phyloP scores from a whole-genome alignment of 2,113 vertebrate genomes.

The Aepyceros melampus region DNA sequence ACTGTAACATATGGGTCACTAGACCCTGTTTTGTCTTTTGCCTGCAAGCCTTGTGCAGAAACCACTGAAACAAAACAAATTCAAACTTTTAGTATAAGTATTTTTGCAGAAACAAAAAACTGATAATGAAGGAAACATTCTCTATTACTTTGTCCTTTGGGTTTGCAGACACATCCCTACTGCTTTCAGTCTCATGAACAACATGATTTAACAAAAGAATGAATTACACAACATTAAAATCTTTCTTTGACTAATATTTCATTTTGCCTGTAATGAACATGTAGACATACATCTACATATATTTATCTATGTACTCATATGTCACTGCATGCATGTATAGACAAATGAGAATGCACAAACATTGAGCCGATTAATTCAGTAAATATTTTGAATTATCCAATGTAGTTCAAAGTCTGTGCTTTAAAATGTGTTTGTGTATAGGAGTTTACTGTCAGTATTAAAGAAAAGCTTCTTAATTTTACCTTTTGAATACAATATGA shows the following conservation, averaged over 20 bases:
- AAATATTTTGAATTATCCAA: not conserved
- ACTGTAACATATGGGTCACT: conserved; percentile 99
- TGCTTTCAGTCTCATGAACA: not conserved
- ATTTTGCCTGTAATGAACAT: not conserved
- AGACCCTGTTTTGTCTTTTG: conserved; percentile 98
- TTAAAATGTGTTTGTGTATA: not conserved
- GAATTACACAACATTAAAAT: not conserved
- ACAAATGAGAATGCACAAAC: not conserved
- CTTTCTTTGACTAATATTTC: not conserved
- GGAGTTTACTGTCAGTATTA: not conserved
- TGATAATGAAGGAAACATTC: not conserved
- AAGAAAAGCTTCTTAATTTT: not conserved
- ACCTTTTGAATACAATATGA: not conserved
- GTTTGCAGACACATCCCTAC: not conserved
- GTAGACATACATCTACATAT: not conserved
- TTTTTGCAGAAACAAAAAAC: not conserved
- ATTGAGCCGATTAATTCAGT: not conserved
- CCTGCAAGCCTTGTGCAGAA: conserved; percentile 97
- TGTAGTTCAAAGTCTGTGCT: not conserved
- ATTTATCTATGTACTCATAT: not conserved
- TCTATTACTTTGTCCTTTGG: not conserved
- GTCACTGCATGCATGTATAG: not conserved
- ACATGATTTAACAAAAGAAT: not conserved
- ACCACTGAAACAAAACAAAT: conserved; percentile 85
- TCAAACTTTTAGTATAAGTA: not conserved